Conservation (phyloP, 2,113 vertebrate species). For the Alosa alosa region DNA sequence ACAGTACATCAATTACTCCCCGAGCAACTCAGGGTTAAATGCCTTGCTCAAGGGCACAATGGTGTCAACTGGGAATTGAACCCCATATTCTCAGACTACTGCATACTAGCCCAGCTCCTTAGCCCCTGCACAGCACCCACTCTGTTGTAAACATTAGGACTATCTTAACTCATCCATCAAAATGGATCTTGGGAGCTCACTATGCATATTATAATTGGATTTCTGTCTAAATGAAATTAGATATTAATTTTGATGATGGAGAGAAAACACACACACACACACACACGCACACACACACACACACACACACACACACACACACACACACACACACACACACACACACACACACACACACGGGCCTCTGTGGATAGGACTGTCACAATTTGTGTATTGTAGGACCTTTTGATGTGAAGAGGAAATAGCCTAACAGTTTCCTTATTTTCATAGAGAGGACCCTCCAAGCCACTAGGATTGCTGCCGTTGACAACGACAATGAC, state of each 20-base stretch:
- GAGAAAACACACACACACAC: constrained; percentile 53
- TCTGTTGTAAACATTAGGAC: background rate
- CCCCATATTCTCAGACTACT: too few species aligned
- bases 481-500: background rate
- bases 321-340: constrained; percentile 56
- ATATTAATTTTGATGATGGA: constrained; percentile 64
- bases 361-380: background rate
- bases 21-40: too few species aligned
- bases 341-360: constrained; percentile 38
- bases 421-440: background rate
- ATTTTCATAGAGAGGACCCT: background rate
- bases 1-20: too few species aligned
- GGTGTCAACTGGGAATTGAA: too few species aligned
- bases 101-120: too few species aligned
- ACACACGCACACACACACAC: constrained; percentile 35
- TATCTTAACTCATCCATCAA: background rate
- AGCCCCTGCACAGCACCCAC: too few species aligned
- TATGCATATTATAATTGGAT: constrained; percentile 62
- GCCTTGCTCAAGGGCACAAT: too few species aligned
- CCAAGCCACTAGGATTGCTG: background rate
- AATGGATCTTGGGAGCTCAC: background rate
- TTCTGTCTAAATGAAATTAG: constrained; percentile 65
- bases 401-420: background rate
- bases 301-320: constrained; percentile 26
- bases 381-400: background rate